phyloP scores from a whole-genome alignment of 1,140 invertebrate species.

The Drosophila dunni region DNA sequence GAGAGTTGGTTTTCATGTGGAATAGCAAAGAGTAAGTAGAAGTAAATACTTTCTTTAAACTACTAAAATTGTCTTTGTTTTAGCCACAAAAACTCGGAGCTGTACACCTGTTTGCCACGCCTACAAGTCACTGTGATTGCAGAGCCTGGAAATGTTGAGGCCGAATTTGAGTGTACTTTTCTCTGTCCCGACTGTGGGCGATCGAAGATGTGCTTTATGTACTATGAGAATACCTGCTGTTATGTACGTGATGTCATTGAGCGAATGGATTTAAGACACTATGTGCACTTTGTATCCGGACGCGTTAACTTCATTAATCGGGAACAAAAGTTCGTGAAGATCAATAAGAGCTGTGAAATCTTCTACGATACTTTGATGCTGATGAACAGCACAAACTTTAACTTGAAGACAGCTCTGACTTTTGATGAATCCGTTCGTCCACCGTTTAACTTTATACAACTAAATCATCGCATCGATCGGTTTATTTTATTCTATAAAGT shows the following conservation, averaged over 20 bases:
- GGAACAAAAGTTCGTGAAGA: constrained; percentile 46
- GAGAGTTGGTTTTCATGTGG: constrained; percentile 66
- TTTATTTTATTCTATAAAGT: constrained; percentile 68
- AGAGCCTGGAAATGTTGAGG: constrained; percentile 56
- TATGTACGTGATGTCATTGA: constrained; percentile 53
- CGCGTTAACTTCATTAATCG: constrained; percentile 51
- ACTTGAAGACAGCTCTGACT: background rate
- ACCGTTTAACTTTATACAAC: constrained; percentile 63
- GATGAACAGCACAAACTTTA: constrained; percentile 40
- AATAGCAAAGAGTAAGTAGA: constrained; percentile 61
- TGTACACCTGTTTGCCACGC: constrained; percentile 56
- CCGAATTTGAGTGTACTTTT: constrained; percentile 65
- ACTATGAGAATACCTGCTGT: constrained; percentile 32
- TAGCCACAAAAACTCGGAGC: constrained; percentile 54
- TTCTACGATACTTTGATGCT: constrained; percentile 66
- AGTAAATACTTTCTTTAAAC: background rate
- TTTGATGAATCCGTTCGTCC: background rate
- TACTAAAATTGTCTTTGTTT: background rate
- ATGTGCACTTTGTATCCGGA: constrained; percentile 62
- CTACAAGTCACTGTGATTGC: constrained; percentile 56
- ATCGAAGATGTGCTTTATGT: constrained; percentile 41
- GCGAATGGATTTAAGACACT: constrained; percentile 68
- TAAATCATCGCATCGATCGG: constrained; percentile 66
- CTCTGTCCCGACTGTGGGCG: constrained; percentile 49
- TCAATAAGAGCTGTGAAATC: constrained; percentile 60